Percentiles rank a stretch among this genome's conserved stretches.
These are phyloP conservation scores for Centropus unirufus DNA, from an alignment of 2,113 vertebrate species.

Conservation along the genomic window DNA sequence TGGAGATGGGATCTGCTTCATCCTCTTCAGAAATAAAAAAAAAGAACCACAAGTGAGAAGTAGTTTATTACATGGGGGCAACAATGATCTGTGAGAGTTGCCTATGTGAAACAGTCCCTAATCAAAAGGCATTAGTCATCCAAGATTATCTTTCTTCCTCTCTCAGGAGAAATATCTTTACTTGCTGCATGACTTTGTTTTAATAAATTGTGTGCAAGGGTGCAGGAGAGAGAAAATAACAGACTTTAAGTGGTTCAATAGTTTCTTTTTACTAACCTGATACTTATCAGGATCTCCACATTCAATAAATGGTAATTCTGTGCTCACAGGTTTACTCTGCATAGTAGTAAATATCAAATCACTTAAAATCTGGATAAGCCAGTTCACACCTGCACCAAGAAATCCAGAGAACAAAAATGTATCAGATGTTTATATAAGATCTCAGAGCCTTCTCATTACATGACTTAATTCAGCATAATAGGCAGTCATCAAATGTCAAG, in stretches of 20 bases:
- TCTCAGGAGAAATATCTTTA: not conserved
- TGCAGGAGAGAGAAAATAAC: not conserved
- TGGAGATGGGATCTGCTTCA: constrained; percentile 68
- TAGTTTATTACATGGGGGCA: not conserved
- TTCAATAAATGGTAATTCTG: constrained; percentile 71
- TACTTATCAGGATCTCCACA: constrained; percentile 70
- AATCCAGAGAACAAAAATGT: constrained; percentile 15
- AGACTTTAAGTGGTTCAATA: not conserved
- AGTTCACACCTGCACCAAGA: constrained; percentile 57
- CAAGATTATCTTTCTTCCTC: not conserved
- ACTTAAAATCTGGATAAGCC: constrained; percentile 67
- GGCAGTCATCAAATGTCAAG: not conserved
- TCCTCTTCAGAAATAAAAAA: constrained; percentile 69
- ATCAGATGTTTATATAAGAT: not conserved
- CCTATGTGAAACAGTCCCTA: not conserved
- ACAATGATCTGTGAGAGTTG: not conserved
- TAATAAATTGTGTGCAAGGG: not conserved
- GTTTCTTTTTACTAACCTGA: constrained; percentile 56
- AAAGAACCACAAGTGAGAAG: not conserved
- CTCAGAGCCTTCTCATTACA: not conserved
- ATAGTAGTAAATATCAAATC: constrained; percentile 55
- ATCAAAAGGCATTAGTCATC: constrained; percentile 23
- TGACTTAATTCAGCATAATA: not conserved
- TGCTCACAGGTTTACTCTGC: constrained; percentile 37
- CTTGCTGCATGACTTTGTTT: constrained; percentile 4